These are phyloP conservation scores for Atrichornis clamosus DNA, from an alignment of 2,113 vertebrate species.

Conservation along the genomic window DNA sequence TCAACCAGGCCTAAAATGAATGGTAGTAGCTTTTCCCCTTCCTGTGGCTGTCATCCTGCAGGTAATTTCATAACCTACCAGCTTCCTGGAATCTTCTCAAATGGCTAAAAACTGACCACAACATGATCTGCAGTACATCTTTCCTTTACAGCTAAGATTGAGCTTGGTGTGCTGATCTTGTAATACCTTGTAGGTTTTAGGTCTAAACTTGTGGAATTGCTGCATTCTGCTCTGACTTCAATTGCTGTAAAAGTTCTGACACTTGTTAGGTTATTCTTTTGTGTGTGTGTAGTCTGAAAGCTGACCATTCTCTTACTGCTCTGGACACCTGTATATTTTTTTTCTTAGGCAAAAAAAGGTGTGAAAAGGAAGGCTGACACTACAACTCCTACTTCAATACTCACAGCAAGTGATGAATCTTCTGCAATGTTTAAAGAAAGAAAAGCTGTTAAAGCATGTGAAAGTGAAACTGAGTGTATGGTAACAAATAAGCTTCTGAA, in stretches of 20 bases:
- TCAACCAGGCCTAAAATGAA: neutral
- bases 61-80: neutral
- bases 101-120: neutral
- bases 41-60: neutral
- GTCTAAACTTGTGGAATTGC: neutral
- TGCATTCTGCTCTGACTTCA: neutral
- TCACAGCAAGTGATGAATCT: conserved; percentile 56
- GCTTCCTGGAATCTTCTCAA: neutral
- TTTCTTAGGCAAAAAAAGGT: conserved; percentile 76
- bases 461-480: conserved; percentile 46
- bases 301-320: neutral
- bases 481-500: conserved; percentile 72
- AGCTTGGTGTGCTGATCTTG: neutral
- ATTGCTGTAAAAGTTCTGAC: neutral
- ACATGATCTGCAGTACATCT: neutral
- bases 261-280: no score
- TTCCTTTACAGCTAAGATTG: neutral
- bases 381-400: conserved; percentile 67
- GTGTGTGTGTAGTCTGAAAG: no score
- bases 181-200: neutral
- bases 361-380: conserved; percentile 88
- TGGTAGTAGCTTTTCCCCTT: neutral
- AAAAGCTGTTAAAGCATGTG: conserved; percentile 48
- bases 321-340: neutral
- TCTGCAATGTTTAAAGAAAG: conserved; percentile 28